phyloP scores from a whole-genome alignment of 2,888 invertebrate genomes.

The Halictus ligatus region DNA sequence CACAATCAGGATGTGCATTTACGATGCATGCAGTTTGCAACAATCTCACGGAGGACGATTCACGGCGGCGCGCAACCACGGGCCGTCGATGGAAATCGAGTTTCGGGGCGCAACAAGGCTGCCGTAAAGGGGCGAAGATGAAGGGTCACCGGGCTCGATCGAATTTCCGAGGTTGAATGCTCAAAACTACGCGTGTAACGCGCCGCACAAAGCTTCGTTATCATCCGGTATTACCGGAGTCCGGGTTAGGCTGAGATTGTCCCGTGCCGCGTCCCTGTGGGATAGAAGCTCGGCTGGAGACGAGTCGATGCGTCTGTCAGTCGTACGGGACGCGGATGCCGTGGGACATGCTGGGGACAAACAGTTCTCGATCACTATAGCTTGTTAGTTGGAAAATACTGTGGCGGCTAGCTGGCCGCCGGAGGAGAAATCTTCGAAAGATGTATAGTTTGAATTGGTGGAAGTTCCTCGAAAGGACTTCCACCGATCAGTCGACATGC shows the following conservation, averaged over 20 bases:
- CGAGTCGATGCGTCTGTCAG: slow-evolving; percentile 29
- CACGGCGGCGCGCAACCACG: slow-evolving; percentile 2
- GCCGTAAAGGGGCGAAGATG: slow-evolving; percentile 42
- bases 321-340: slow-evolving; percentile 1
- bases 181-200: slow-evolving; percentile 62
- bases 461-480: too few species aligned
- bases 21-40: slow-evolving; percentile 61
- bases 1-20: slow-evolving; percentile 58
- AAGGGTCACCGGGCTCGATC: slow-evolving; percentile 60
- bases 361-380: background rate
- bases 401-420: too few species aligned
- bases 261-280: slow-evolving; percentile 32
- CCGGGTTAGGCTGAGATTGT: slow-evolving; percentile 52
- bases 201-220: slow-evolving; percentile 69
- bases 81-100: slow-evolving; percentile 51
- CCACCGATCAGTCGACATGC: too few species aligned
- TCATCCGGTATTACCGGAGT: slow-evolving; percentile 55
- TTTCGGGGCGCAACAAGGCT: slow-evolving; percentile 31
- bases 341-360: background rate
- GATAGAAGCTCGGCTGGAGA: slow-evolving; percentile 24
- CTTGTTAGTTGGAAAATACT: background rate
- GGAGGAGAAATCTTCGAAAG: too few species aligned
- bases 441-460: too few species aligned
- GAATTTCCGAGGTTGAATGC: slow-evolving; percentile 65
- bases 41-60: slow-evolving; percentile 43